Evolutionary conservation across 2,797 vertebrate species (phyloP).

Genomic region (Decapterus maruadsi): DNA sequence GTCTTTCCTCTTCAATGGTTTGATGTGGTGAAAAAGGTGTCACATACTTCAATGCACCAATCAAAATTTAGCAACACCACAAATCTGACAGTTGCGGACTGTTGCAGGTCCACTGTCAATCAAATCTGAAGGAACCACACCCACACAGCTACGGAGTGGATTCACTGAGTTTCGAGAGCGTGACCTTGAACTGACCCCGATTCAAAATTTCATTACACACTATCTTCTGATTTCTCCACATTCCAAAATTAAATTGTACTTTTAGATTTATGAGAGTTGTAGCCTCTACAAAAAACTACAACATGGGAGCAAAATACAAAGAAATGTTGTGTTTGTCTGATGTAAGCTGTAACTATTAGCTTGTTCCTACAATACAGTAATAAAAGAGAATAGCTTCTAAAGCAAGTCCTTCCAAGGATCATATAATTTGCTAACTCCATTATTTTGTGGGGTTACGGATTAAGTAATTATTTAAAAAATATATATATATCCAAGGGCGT

Average conservation of each 20-base stretch:
- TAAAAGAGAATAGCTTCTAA: too few species aligned
- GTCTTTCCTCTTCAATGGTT: not conserved
- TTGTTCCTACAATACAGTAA: too few species aligned
- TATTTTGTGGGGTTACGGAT: not conserved
- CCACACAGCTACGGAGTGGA: not conserved
- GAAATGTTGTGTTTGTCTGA: not conserved
- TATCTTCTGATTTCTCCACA: not conserved
- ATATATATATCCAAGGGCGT: too few species aligned
- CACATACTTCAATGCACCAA: not conserved
- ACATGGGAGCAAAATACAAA: not conserved
- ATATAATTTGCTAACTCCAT: not conserved
- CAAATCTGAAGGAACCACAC: not conserved
- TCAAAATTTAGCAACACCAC: not conserved
- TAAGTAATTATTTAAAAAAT: not conserved
- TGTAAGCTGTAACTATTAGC: not conserved
- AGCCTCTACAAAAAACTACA: conserved; percentile 2
- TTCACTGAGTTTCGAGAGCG: not conserved
- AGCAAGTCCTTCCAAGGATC: not conserved
- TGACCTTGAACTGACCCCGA: not conserved
- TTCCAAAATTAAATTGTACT: too few species aligned
- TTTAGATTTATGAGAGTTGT: not conserved
- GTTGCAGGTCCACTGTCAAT: not conserved
- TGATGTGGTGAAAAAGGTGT: not conserved
- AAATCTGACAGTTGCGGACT: not conserved
- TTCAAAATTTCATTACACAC: too few species aligned